Conservation (phyloP, 2,797 vertebrate species). For the Leuciscus waleckii region DNA sequence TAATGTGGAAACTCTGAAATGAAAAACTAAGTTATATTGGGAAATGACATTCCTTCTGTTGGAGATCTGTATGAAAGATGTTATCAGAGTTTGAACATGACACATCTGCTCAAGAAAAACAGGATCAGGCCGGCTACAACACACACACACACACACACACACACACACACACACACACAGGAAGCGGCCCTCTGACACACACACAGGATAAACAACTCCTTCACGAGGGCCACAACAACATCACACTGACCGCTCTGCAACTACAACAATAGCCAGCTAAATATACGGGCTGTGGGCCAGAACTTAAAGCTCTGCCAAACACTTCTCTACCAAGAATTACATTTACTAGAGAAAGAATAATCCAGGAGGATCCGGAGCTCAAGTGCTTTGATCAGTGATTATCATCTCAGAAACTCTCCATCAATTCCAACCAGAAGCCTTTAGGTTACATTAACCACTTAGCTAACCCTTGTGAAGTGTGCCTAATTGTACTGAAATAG, state of each 20-base stretch:
- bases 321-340: background rate
- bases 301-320: conserved; percentile 31
- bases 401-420: background rate
- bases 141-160: conserved; percentile 13
- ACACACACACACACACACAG: background rate
- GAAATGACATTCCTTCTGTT: background rate
- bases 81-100: conserved; percentile 9
- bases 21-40: background rate
- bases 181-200: conserved; percentile 25
- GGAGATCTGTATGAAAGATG: conserved; percentile 12
- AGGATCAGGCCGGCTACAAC: conserved; percentile 13
- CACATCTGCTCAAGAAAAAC: conserved; percentile 17
- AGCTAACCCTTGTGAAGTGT: background rate
- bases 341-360: background rate
- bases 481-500: background rate
- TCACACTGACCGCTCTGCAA: background rate
- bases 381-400: background rate
- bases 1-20: background rate
- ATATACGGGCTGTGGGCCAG: background rate
- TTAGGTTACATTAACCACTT: background rate
- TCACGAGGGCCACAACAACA: conserved; percentile 4
- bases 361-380: background rate
- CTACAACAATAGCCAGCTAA: background rate
- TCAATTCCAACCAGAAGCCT: background rate
- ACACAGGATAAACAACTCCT: conserved; percentile 36